Percentiles rank a stretch among this genome's conserved stretches.
phyloP scores from a whole-genome alignment of 2,888 invertebrate species.

The Drosophila quasianomalipes region DNA sequence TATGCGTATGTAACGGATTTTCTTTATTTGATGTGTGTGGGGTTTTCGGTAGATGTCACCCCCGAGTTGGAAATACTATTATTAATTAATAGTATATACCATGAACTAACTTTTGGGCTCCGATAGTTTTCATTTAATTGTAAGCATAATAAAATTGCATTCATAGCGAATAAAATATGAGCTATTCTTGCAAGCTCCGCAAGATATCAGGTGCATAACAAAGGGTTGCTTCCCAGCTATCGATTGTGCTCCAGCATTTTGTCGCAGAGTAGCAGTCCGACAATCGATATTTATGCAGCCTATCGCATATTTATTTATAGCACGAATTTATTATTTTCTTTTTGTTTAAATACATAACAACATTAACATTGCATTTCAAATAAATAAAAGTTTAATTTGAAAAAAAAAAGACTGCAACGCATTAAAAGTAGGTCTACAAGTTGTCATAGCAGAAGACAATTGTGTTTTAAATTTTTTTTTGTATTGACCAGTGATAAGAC shows the following conservation, averaged over 20 bases:
- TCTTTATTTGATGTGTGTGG: background rate
- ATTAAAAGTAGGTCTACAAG: constrained; percentile 33
- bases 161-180: no score
- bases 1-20: background rate
- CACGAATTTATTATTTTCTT: constrained; percentile 54
- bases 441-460: background rate
- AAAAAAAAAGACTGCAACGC: constrained; percentile 27
- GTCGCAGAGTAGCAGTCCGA: constrained; percentile 9
- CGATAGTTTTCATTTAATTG: background rate
- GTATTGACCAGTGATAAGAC: constrained; percentile 45
- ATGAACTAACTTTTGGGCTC: background rate
- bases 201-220: background rate
- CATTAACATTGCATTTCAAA: constrained; percentile 24
- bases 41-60: background rate
- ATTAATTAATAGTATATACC: background rate
- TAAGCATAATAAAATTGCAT: background rate
- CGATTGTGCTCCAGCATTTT: constrained; percentile 9
- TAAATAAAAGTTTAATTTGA: constrained; percentile 13
- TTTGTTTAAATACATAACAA: constrained; percentile 60
- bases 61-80: background rate
- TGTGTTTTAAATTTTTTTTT: constrained; percentile 14
- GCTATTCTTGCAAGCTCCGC: background rate
- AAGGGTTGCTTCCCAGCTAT: constrained; percentile 12
- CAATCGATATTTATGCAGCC: constrained; percentile 40
- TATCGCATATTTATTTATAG: constrained; percentile 57